Base-by-base conservation (phyloP, 1,140 invertebrate genomes). In the Diachasma alloeum region DNA sequence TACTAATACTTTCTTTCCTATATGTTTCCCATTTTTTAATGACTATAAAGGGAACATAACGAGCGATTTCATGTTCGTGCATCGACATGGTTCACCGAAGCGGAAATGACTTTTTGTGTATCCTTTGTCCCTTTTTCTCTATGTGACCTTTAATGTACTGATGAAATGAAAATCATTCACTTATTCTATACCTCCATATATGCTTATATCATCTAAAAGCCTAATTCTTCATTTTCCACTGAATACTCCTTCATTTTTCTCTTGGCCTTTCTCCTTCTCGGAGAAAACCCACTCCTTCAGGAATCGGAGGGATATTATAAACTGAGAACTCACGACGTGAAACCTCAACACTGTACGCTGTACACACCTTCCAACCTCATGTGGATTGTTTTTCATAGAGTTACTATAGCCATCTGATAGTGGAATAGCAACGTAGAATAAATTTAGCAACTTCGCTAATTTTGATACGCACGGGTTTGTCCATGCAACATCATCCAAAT, bases 311-410 rank as follows among this genome's bases (percentile, higher is more conserved):
- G 17, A 59, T 59, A 22, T 17, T 19, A 31, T 31, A 31, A 59
- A 70, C 46, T 37, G 10, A 71, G 19, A 71, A 73, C 48, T 31
- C 71, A 73, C 48, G 71, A 73, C 31, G 71, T 73, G 71, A 46
- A 73, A 73, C 71, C 53, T 73, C 17, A 73, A 6, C 71, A 73
- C 17, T 11, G 39, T 59, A 73, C 71, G 59, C 56, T 73, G 71
- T 24, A 59, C 9, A 44, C 48, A 56, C 71, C 48, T 56, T 26
- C 71, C 53, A 56, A 31, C 36, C 36, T 48, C 36, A 56, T 73
- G 24, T 48, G n/a, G n/a, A n/a, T n/a, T n/a, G 1, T 26, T 63
- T 73, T 73, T 48, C 48, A 22, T 22, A 13, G 17, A 22, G 17
- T n/a, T 22, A 6, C 53, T 59, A 2, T 10, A 59, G n/a, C 53